Evolutionary conservation across 2,888 invertebrate species (phyloP), one percentile per base, ranked within the genome.

Genomic region (Steromphala cineraria): DNA sequence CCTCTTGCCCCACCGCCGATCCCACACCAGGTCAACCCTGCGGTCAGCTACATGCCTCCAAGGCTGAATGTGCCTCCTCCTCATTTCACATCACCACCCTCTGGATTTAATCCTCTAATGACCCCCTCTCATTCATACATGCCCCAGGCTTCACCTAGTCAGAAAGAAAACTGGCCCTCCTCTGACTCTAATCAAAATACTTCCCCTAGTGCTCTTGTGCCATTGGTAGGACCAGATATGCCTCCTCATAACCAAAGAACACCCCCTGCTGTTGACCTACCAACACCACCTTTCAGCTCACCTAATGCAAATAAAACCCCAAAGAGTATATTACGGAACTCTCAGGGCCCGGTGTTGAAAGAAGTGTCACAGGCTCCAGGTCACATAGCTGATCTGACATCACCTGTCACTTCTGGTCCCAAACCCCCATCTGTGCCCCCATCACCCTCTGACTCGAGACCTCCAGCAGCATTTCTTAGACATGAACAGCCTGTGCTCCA

Each of bases 121-220:
- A 46, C 67, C 7, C 81, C 81, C 10, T 56, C 80, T 2, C 36
- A 46, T 46, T 74, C 79, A 13, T 80, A 53, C n/a, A 84, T 83
- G 74, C 83, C 80, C 62, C 85, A 82, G 46, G 81, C 80, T 4
- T 85, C 85, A 24, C 85, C 85, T 8, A 82, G 85, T 5, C 84
- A 85, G 80, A 85, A 85, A 53, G 85, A 85, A 71, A 85, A 85
- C 80, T 85, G 85, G 85, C 83, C 85, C 3, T 81, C 81, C 17
- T 53, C 77, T 2, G 79, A 62, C 36, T 62, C 36, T 1, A 67
- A 62, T 36, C 52, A 19, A 36, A 71, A 36, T 13, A 67, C 62
- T 52, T 75, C 75, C 40, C 67, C 55, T n/a, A 67, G 75, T 40
- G 62, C 53, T 17, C 31, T 21, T 31, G 53, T 52, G 10, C 52